Evolutionary conservation across 2,797 vertebrate species (phyloP), one percentile per base, ranked within the genome.

Genomic region (Micropoecilia bifurca): DNA sequence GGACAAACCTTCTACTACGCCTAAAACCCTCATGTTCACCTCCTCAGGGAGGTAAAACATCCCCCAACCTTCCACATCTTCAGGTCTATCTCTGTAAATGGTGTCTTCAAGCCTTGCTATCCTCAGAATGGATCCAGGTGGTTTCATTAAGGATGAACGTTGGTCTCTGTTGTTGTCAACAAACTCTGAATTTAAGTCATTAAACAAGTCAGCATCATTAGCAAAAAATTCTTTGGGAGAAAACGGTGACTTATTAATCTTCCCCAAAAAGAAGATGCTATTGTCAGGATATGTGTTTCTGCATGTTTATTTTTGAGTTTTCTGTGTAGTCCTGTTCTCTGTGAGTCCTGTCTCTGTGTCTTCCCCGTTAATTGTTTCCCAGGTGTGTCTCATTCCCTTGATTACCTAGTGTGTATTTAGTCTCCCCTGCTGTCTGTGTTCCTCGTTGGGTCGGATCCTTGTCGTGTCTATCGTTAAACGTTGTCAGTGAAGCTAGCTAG

Each of bases 241-340:
- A 50, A 0, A 30, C 10, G 0, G 0, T 3, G 57, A 59, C 0
- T 0, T 0, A 2, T 2, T 1, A 33, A 89, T 48, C 0, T 0
- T 0, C 77, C 77, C 87, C 68, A 90, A 69, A 80, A 90, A 90
- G 47, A 90, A 88, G 39, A 90, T 81, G 76, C 75, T n/a, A n/a
- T n/a, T n/a, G n/a, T n/a, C n/a, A n/a, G n/a, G n/a, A n/a, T n/a
- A n/a, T n/a, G n/a, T n/a, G n/a, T n/a, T n/a, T n/a, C n/a, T n/a
- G n/a, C n/a, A n/a, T n/a, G n/a, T n/a, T n/a, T n/a, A n/a, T n/a
- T n/a, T n/a, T n/a, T n/a, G n/a, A n/a, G n/a, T n/a, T n/a, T n/a
- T n/a, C n/a, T n/a, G n/a, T n/a, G n/a, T n/a, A n/a, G n/a, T n/a
- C n/a, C n/a, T n/a, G n/a, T n/a, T n/a, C n/a, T n/a, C n/a, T n/a